These are phyloP conservation scores for Drosophila maculinotata DNA, from an alignment of 2,888 invertebrate species.

Conservation along the genomic window DNA sequence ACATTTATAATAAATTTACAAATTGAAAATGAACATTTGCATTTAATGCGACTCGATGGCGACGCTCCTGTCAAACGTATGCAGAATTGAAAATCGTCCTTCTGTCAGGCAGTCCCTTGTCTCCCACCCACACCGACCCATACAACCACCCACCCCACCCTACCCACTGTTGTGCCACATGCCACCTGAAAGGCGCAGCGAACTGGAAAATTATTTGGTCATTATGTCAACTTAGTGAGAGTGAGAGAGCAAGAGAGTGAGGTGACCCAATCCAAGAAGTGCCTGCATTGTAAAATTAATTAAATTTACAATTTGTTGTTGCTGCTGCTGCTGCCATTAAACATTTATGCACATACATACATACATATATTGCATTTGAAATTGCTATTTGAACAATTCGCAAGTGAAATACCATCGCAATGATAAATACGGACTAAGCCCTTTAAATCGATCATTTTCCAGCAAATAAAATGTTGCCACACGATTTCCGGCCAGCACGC, in stretches of 20 bases:
- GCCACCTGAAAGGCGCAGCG: constrained; percentile 47
- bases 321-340: constrained; percentile 30
- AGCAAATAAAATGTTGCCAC: constrained; percentile 32
- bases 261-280: constrained; percentile 46
- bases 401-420: constrained; percentile 34
- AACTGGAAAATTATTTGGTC: constrained; percentile 79
- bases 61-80: constrained; percentile 60
- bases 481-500: constrained; percentile 9
- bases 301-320: constrained; percentile 56
- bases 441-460: constrained; percentile 46
- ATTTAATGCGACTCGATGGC: constrained; percentile 64
- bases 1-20: constrained; percentile 76
- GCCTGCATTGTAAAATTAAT: constrained; percentile 65
- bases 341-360: constrained; percentile 37
- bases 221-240: constrained; percentile 73
- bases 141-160: no score
- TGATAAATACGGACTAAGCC: constrained; percentile 30
- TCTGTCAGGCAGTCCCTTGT: constrained; percentile 20
- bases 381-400: constrained; percentile 47
- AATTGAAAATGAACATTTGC: constrained; percentile 73
- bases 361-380: constrained; percentile 37
- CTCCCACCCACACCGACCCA: background rate
- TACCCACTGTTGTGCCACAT: constrained; percentile 23
- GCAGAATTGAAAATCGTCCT: constrained; percentile 63
- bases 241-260: constrained; percentile 14